phyloP scores from a whole-genome alignment of 2,113 vertebrate genomes.

The Propithecus coquereli region DNA sequence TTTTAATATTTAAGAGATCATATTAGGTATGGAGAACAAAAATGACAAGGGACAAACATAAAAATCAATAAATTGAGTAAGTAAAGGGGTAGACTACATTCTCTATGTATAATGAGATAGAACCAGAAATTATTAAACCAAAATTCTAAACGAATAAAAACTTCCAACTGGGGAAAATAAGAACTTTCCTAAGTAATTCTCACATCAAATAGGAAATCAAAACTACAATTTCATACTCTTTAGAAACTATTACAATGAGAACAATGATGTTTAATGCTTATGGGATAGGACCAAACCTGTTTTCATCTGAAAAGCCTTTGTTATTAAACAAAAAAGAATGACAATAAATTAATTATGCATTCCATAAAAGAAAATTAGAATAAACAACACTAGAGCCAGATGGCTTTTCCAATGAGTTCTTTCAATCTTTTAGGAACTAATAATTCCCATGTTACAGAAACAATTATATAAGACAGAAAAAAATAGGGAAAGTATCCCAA shows the following conservation, averaged over 20 bases:
- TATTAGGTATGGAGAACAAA: background rate
- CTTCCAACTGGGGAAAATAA: background rate
- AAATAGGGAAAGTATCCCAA: constrained; percentile 44
- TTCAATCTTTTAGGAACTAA: constrained; percentile 61
- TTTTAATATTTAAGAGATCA: background rate
- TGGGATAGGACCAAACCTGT: constrained; percentile 46
- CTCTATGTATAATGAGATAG: background rate
- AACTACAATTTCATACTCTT: constrained; percentile 38
- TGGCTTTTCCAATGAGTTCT: constrained; percentile 70
- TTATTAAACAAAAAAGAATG: constrained; percentile 73
- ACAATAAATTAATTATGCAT: constrained; percentile 75
- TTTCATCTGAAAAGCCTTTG: constrained; percentile 64
- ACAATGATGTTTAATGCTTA: constrained; percentile 40
- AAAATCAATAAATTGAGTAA: constrained; percentile 5
- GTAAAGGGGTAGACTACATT: background rate
- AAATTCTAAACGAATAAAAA: constrained; percentile 46
- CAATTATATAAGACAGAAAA: constrained; percentile 58
- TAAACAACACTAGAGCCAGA: constrained; percentile 70
- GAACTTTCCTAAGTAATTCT: constrained; percentile 49
- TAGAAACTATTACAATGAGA: constrained; percentile 41
- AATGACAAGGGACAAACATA: background rate
- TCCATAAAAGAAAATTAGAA: constrained; percentile 71
- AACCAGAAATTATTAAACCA: constrained; percentile 35
- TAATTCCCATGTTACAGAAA: constrained; percentile 60
- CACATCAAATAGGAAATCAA: constrained; percentile 54